phyloP scores from a whole-genome alignment of 2,797 vertebrate genomes.

The Luscinia megarhynchos region DNA sequence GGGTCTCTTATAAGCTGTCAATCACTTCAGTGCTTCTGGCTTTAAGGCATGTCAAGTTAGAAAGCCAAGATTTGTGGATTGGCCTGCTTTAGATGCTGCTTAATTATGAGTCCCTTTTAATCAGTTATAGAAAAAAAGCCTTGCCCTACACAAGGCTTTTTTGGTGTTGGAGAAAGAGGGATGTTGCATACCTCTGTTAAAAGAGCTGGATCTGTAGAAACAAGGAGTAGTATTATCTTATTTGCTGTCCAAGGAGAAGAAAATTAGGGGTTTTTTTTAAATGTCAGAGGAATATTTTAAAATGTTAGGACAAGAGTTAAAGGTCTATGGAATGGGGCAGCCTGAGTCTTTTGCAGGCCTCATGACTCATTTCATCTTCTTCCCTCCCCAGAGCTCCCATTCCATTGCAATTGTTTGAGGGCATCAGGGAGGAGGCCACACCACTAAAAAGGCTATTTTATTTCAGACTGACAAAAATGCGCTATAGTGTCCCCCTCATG shows the following conservation, averaged over 20 bases:
- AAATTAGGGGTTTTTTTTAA: neutral
- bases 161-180: neutral
- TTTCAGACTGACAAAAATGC: neutral
- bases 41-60: neutral
- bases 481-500: neutral
- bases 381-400: neutral
- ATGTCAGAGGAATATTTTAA: neutral
- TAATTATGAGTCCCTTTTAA: rapidly evolving
- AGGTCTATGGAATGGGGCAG: neutral
- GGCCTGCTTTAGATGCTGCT: neutral
- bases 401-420: neutral
- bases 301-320: neutral
- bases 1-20: neutral
- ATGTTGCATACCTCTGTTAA: neutral
- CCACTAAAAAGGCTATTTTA: neutral
- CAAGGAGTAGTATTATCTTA: neutral
- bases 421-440: neutral
- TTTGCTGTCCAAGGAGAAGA: neutral
- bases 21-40: neutral
- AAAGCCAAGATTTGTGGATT: neutral
- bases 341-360: neutral
- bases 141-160: neutral
- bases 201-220: neutral
- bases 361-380: neutral
- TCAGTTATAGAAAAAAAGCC: neutral